These are phyloP conservation scores for Anguilla megastoma DNA, from an alignment of 2,797 vertebrate species.

Conservation along the genomic window DNA sequence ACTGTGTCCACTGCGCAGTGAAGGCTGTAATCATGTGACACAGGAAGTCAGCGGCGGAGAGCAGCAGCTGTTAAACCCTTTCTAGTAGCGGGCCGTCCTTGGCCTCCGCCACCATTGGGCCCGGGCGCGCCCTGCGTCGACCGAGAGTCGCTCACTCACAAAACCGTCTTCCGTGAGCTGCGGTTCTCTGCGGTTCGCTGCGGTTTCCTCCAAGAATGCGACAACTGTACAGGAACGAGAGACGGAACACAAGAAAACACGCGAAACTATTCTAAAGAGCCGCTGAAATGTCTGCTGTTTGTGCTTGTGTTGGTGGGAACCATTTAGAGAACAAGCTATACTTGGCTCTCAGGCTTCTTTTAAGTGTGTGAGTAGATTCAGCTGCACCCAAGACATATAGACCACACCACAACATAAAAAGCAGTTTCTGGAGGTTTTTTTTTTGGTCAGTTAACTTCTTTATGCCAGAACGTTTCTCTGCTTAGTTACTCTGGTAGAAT, in stretches of 20 bases:
- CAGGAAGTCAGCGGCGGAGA: background rate
- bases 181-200: background rate
- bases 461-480: background rate
- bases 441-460: background rate
- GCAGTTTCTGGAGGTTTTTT: background rate
- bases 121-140: background rate
- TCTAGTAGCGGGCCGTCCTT: slow-evolving; percentile 30
- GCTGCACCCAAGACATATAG: background rate
- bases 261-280: background rate
- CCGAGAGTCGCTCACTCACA: background rate
- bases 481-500: background rate
- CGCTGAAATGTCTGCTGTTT: background rate
- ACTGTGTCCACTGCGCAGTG: background rate
- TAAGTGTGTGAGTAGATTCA: background rate
- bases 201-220: background rate
- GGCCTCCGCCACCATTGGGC: slow-evolving; percentile 25
- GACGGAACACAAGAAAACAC: background rate
- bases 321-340: background rate
- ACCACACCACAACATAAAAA: background rate
- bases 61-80: slow-evolving; percentile 16
- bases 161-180: background rate
- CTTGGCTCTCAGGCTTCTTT: background rate
- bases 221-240: background rate
- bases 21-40: slow-evolving; percentile 10
- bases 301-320: background rate